Evolutionary conservation across 2,113 vertebrate genomes (phyloP), one percentile per base, ranked within the genome.

Genomic region (Alligator mississippiensis): DNA sequence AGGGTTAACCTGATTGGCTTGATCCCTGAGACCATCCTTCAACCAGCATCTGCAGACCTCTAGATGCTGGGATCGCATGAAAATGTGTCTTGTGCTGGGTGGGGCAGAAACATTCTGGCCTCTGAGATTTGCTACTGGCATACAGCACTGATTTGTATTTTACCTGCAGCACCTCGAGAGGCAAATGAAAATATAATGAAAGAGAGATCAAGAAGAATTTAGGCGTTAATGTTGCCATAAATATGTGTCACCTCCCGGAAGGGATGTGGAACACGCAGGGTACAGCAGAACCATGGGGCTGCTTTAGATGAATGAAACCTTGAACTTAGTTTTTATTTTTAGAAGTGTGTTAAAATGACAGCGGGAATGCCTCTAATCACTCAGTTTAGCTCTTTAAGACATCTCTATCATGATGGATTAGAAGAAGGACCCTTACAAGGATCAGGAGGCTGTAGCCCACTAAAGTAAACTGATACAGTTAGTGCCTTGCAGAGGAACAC

Each of bases 181-280:
- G 95, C 96, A 96, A 96, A 92, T 83, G 54, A 93, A 94, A 95
- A 90, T 70, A 96, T 95, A 97, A 94, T 93, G 92, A 95, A 90
- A 93, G 25, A 78, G 63, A 80, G 14, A 70, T 24, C 85, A 94
- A 93, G 92, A 82, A n/a, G 21, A 97, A 78, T 58, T 86, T 61
- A 88, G 80, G 11, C 77, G 92, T 86, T 94, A 92, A 95, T 94
- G 91, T 57, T 95, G 55, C 62, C 57, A 27, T 90, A 93, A 95
- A 75, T 5, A 74, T 70, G 27, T 22, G 66, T 34, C 28, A 79
- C 22, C 18, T 84, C 68, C 83, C 80, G 89, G 80, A 93, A 85
- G 78, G 74, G 72, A 27, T 90, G 80, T 80, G 84, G 75, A 94
- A 77, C 58, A 58, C 95, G 77, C 82, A 25, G 72, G 59, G 63